Percentiles rank a stretch among this genome's conserved stretches.
Evolutionary conservation across 2,888 invertebrate species (phyloP).

Genomic region (Chaitophorus viminalis): DNA sequence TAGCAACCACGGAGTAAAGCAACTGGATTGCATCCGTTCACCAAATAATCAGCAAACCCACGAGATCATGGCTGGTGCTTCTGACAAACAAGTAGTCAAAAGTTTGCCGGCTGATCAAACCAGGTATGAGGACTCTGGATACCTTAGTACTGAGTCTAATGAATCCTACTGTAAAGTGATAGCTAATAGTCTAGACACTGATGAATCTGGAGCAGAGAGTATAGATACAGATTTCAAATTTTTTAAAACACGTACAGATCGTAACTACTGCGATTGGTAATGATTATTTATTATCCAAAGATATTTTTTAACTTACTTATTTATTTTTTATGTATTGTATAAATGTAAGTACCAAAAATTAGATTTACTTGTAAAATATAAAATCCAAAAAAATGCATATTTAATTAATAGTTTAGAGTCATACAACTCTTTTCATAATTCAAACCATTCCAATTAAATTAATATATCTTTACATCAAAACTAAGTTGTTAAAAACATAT

Average conservation of each 20-base stretch:
- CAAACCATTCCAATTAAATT: neutral
- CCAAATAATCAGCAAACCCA: constrained; percentile 25
- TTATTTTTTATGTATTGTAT: neutral
- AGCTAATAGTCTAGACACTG: constrained; percentile 43
- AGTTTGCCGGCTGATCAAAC: constrained; percentile 65
- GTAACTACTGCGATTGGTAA: constrained; percentile 54
- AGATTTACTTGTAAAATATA: neutral
- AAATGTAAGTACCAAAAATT: constrained; percentile 21
- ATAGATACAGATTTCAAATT: constrained; percentile 78
- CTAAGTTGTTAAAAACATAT: neutral
- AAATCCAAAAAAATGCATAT: neutral
- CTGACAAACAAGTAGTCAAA: constrained; percentile 50
- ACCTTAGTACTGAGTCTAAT: constrained; percentile 84
- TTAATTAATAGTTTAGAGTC: too few relatives aligned
- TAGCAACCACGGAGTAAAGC: constrained; percentile 48
- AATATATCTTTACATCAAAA: neutral
- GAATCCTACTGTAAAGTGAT: constrained; percentile 77
- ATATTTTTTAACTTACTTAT: neutral
- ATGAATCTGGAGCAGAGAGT: constrained; percentile 84
- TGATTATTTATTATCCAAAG: constrained; percentile 19
- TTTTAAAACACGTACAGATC: constrained; percentile 56
- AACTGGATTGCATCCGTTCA: constrained; percentile 18
- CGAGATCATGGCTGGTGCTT: constrained; percentile 43
- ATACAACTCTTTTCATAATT: neutral
- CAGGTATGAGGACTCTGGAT: constrained; percentile 81